Evolutionary conservation across 2,888 invertebrate genomes (phyloP), one percentile per base, ranked within the genome.

Genomic region (Acleris sparsana): DNA sequence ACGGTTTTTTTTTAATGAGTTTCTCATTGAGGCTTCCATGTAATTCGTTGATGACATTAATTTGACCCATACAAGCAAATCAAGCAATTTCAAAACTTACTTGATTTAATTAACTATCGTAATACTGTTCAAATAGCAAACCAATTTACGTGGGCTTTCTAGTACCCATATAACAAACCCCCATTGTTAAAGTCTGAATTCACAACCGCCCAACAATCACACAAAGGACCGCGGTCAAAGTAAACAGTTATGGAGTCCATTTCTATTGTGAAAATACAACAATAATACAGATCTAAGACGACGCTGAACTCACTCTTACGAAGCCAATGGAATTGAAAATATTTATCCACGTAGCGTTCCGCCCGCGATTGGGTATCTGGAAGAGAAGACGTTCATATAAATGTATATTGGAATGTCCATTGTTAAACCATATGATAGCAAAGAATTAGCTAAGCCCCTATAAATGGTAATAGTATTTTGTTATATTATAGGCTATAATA

Each of bases 341-440:
- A 78, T 74, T 75, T 74, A 74, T 72, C 73, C 71, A 67, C 67
- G 67, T 72, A 39, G 39, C 64, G 68, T 61, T 57, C 56, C 59
- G 62, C 63, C 66, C 25, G 20, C 63, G 70, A 74, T 72, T 73
- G 69, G 39, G 67, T 73, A 74, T 75, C 74, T 72, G 62, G 63
- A 62, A 63, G 69, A 69, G 71, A 72, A 73, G 65, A 61, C 65
- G 69, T 65, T 72, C 71, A 73, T 73, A 76, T 75, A 74, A 73
- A 75, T 79, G 75, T 72, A 74, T 80, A 79, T 78, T 75, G 73
- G 74, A 74, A 71, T 75, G 71, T 69, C 76, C 69, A 76, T 78
- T 81, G 80, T 78, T 67, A 69, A 73, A 70, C 70, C 74, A 73
- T 73, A 75, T 49, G 7, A n/a, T 49, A 4, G 69, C 69, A 70